Evolutionary conservation across 2,797 vertebrate genomes (phyloP).

Genomic region (Hozukius guyotensis): DNA sequence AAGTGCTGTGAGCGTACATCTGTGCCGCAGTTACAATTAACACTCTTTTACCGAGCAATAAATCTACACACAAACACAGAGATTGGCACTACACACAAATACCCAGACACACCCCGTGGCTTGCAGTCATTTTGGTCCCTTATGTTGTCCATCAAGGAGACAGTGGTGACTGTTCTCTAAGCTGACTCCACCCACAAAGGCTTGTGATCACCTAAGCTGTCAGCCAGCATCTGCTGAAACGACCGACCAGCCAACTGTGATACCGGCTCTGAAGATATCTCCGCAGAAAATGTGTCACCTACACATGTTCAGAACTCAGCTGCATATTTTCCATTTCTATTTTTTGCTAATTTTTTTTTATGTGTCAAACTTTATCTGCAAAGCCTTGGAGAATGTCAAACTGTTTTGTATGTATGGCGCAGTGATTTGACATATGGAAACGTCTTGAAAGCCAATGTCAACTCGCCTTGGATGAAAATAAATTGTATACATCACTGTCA

Average conservation of each 20-base stretch:
- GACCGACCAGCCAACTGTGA: constrained; percentile 77
- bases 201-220: constrained; percentile 82
- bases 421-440: constrained; percentile 5
- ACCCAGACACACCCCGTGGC: constrained; percentile 73
- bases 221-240: constrained; percentile 82
- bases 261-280: constrained; percentile 65
- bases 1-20: constrained; percentile 64
- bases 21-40: constrained; percentile 63
- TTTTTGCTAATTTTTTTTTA: constrained; percentile 44
- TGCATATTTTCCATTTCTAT: constrained; percentile 46
- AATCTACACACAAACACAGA: constrained; percentile 39
- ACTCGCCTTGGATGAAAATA: constrained; percentile 32
- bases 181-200: constrained; percentile 80
- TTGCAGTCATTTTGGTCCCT: constrained; percentile 82
- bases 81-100: constrained; percentile 70
- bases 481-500: constrained; percentile 37
- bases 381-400: constrained; percentile 50
- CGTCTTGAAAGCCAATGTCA: constrained; percentile 40
- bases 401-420: constrained; percentile 47
- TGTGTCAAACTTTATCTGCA: constrained; percentile 55
- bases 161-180: constrained; percentile 77
- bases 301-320: constrained; percentile 62
- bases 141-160: constrained; percentile 83
- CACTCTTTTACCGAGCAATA: constrained; percentile 26
- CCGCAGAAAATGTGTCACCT: constrained; percentile 67